Evolutionary conservation across 1,140 invertebrate species (phyloP), one percentile per base, ranked within the genome.

Genomic region (Drosophila aff.): DNA sequence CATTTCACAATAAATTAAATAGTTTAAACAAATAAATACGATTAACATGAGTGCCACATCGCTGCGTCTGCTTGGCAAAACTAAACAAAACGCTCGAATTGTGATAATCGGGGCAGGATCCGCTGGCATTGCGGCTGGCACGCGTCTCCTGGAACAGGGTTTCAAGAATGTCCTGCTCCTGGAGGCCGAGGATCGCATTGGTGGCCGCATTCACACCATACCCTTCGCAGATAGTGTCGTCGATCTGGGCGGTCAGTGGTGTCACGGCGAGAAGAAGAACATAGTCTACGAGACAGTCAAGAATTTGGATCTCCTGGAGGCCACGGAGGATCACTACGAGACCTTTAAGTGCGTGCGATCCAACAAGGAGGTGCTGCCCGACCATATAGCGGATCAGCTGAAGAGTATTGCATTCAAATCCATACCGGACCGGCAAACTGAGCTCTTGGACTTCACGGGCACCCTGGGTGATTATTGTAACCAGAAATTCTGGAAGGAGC

Each of bases 241-340:
- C 9, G 97, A 98, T 92, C 72, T 98, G 16, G 97, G 97, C 7
- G 97, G 96, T 23, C 96, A 98, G 44, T 92, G 91, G 90, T 95
- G 97, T 77, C 97, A 98, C 81, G 97, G 97, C 16, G 95, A 97
- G 91, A 93, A 95, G 68, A 94, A 93, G 21, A 97, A 98, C 93
- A 83, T 94, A 13, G 95, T 96, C 1, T 97, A 94, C 85, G 92
- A 96, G 59, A 79, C 96, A 40, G 95, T 95, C 0, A 95, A 95
- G 55, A 93, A 94, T 40, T 76, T 95, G 13, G 92, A 94, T 78
- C 75, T 96, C 3, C 77, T 96, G 9, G 93, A 93, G n/a, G 73
- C 74, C 59, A 82, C 81, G 0, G 79, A 71, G 13, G 58, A 28
- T 9, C 64, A 93, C 50, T 82, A 85, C n/a, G 73, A 83, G 18